phyloP scores from a whole-genome alignment of 2,797 vertebrate genomes.

The Galagoides demidoff region DNA sequence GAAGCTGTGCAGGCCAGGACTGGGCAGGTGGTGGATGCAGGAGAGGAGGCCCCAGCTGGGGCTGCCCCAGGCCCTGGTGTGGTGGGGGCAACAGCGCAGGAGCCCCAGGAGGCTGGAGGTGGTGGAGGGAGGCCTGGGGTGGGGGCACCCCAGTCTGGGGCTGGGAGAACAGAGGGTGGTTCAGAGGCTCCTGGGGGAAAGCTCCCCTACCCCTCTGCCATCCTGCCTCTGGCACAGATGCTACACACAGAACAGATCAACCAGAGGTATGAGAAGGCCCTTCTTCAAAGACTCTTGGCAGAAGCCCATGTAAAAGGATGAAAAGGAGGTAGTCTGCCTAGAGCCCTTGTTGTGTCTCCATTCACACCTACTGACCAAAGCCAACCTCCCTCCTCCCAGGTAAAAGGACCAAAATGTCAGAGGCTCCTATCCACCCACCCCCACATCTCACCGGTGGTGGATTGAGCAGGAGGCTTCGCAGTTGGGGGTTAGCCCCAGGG shows the following conservation, averaged over 20 bases:
- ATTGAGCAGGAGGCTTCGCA: conserved; percentile 95
- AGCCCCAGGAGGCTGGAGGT: conserved; percentile 88
- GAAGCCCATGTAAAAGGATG: accelerated
- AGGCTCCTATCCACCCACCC: background rate
- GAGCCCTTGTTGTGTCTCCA: background rate
- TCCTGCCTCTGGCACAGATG: background rate
- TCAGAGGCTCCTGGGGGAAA: background rate
- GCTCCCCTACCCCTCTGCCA: background rate
- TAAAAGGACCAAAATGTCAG: accelerated
- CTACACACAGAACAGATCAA: background rate
- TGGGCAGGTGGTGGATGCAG: conserved; percentile 90
- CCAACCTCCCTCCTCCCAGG: background rate
- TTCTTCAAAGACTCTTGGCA: background rate
- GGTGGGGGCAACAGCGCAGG: conserved; percentile 92
- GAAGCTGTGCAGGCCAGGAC: conserved; percentile 91
- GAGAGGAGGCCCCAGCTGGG: conserved; percentile 85
- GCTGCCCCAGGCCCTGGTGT: conserved; percentile 92
- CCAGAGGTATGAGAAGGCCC: background rate
- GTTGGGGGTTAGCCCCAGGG: conserved; percentile 95
- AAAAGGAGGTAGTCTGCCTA: no score
- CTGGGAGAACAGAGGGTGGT: conserved; percentile 41
- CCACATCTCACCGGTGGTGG: conserved; percentile 92
- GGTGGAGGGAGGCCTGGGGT: conserved; percentile 83
- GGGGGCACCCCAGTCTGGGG: conserved; percentile 90
- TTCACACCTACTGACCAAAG: background rate